Base-by-base conservation (phyloP, 2,888 invertebrate genomes). In the Synergus itoensis region DNA sequence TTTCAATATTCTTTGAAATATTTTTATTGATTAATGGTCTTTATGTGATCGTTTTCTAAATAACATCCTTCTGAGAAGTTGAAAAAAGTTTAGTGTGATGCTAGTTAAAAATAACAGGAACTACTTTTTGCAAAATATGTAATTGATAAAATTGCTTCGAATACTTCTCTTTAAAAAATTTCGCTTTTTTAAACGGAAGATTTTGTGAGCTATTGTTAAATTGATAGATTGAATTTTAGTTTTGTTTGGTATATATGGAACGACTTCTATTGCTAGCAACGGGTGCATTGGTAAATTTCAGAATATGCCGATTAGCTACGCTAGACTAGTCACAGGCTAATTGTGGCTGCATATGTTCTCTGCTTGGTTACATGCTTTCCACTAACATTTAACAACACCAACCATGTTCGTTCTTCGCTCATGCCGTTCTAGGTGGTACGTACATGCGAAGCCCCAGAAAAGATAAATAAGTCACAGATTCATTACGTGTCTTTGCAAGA, bases 351-450 rank as follows among this genome's bases (percentile, higher is more conserved):
- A 88, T 89, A 88, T 88, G 85, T 89, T 90, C 86, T 90, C 86
- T 90, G 90, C 90, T 90, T 90, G 88, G 85, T 89, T 90, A 89
- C 90, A 90, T 90, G 89, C 90, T 89, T 90, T 87, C 88, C 89
- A 89, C 87, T 89, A 89, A 90, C 88, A 89, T 89, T 87, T 87
- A 88, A 88, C 89, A 88, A 89, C 88, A 89, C 86, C 88, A 89
- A 88, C 88, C 88, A 89, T 89, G 89, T 87, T 88, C 89, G 87
- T 86, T 87, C 89, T 89, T 85, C 88, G 87, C 85, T 88, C 87
- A 86, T 87, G 90, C 88, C 84, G 89, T 89, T 87, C 81, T 88
- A 90, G 89, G 89, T 89, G 90, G 89, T 90, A 90, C 87, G 90
- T 90, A 90, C 89, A 81, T 84, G 86, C 85, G 83, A 87, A 84